These are phyloP conservation scores for Leptogaster cylindrica DNA, from an alignment of 2,888 invertebrate genomes.

Conservation along the genomic window DNA sequence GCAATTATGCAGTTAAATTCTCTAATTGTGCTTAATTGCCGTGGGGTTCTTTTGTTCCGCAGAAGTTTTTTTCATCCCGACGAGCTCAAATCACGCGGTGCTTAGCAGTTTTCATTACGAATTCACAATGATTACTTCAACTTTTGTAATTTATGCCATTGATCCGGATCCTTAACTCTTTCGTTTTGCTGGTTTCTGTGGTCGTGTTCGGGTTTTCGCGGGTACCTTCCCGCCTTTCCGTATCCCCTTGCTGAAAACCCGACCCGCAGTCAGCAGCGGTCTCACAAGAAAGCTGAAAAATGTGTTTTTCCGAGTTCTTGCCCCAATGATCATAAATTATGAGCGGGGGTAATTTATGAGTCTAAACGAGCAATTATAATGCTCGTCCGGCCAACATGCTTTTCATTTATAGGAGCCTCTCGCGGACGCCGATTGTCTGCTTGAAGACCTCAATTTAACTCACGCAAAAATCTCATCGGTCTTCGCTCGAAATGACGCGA, in stretches of 20 bases:
- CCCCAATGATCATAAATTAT: constrained; percentile 40
- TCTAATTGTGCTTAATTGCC: too few relatives aligned
- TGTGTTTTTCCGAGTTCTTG: constrained; percentile 39
- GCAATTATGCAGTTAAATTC: too few relatives aligned
- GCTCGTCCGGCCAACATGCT: constrained; percentile 26
- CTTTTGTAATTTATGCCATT: neutral
- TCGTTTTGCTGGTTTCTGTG: neutral
- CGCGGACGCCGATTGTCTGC: constrained; percentile 31
- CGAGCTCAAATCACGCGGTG: too few relatives aligned
- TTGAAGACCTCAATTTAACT: constrained; percentile 34
- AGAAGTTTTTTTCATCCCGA: too few relatives aligned
- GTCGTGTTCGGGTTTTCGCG: neutral
- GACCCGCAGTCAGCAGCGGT: constrained; percentile 23
- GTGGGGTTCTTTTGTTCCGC: too few relatives aligned
- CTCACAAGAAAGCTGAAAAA: constrained; percentile 38
- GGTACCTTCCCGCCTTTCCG: neutral
- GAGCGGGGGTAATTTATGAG: constrained; percentile 34
- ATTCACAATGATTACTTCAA: constrained; percentile 23
- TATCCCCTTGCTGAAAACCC: constrained; percentile 23
- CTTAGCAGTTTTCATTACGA: constrained; percentile 10
- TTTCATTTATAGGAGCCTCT: constrained; percentile 7
- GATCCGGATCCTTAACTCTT: constrained; percentile 34
- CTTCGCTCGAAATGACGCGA: constrained; percentile 33
- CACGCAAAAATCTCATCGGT: constrained; percentile 41
- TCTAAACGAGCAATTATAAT: constrained; percentile 40